Evolutionary conservation across 2,113 vertebrate species (phyloP), one percentile per base, ranked within the genome.

Genomic region (Scartelaos histophorus): DNA sequence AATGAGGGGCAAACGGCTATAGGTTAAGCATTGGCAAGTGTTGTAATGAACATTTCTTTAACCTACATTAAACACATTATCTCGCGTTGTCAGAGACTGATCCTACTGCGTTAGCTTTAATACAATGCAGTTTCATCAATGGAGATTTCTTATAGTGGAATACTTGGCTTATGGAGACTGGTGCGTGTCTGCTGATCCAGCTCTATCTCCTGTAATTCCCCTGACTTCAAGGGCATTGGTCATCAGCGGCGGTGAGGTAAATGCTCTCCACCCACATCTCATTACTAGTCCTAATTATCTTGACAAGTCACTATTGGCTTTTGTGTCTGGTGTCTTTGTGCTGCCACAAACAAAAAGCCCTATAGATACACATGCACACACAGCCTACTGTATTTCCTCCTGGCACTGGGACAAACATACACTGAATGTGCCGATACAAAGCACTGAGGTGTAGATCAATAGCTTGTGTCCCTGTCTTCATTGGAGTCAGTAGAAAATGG

Each of bases 281-380:
- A 90, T 90, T 89, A 89, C 78, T 75, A 82, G 69, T 85, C 83
- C 86, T 88, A 90, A 90, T 91, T 90, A 91, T 81, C 81, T 77
- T 83, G 80, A 85, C 81, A 82, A 85, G 85, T 88, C 83, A 87
- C 86, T 70, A 67, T 43, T 73, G 76, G 81, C 74, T 75, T 69
- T 71, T 83, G 67, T 66, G 67, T 47, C 53, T 29, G 16, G 69
- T 47, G 73, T 71, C 57, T 73, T 81, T 78, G 71, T 65, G 53
- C 56, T 65, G 75, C 75, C 81, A 85, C 66, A 85, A 83, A 84
- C 82, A 84, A 84, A 76, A 72, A 67, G 24, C 51, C 58, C 73
- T 43, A 56, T 70, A 49, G 73, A 53, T 53, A 66, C 78, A 80
- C 65, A 47, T 45, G 38, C 65, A 46, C 65, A 46, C 38, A 66